phyloP scores from a whole-genome alignment of 35 echinoderm and acorn worm genomes.

The Anneissia japonica region DNA sequence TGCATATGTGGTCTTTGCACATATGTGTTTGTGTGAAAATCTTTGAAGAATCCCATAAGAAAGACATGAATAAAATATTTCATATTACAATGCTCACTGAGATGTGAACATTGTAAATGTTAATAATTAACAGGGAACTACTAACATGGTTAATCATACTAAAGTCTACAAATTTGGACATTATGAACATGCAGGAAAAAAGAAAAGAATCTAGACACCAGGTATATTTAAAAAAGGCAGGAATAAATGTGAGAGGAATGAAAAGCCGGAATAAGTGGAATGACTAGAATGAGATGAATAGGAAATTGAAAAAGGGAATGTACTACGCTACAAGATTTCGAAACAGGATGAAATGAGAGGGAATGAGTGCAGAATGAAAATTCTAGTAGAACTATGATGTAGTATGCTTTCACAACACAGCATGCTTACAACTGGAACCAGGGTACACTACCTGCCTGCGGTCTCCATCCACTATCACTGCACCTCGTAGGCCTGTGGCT shows the following conservation, averaged over 20 bases:
- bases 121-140: no score
- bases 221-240: no score
- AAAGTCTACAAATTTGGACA: no score
- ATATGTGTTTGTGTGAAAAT: no score
- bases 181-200: no score
- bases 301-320: not conserved
- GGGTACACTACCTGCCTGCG: constrained; percentile 65
- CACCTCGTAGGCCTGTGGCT: constrained; percentile 58
- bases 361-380: not conserved
- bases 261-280: not conserved
- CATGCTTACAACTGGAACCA: not conserved
- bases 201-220: no score
- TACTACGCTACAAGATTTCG: not conserved
- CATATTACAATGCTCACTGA: no score
- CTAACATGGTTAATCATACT: no score
- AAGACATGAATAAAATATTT: no score
- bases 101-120: no score
- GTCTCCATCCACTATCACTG: constrained; percentile 73
- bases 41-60: no score
- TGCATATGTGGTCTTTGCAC: no score
- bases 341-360: not conserved
- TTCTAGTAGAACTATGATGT: not conserved
- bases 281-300: not conserved
- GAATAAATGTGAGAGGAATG: not conserved
- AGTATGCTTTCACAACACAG: not conserved